Percentiles rank a stretch among this genome's conserved stretches.
Evolutionary conservation across 2,797 vertebrate species (phyloP).

Genomic region (Danio choprae): DNA sequence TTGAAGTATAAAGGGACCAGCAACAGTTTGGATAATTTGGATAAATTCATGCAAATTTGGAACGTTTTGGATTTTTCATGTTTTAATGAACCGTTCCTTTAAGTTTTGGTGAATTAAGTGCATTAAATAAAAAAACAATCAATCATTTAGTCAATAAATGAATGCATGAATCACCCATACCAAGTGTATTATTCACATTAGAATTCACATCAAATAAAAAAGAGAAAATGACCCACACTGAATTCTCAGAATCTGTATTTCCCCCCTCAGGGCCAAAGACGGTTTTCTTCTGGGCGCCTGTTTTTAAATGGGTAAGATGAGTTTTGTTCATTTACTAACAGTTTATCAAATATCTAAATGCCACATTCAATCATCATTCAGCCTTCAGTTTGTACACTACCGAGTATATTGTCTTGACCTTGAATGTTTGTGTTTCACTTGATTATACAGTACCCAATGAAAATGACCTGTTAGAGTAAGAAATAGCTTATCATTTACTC

Average conservation of each 20-base stretch:
- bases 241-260: not conserved
- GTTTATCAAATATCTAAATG: not conserved
- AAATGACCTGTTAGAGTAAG: not conserved
- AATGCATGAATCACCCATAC: not conserved
- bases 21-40: no score
- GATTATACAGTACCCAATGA: not conserved
- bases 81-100: no score
- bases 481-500: not conserved
- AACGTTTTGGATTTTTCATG: no score
- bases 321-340: not conserved
- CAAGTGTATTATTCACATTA: not conserved
- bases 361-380: not conserved
- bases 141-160: no score
- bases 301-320: slow-evolving; percentile 89
- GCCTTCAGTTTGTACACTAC: not conserved
- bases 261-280: slow-evolving; percentile 81
- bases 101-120: not conserved
- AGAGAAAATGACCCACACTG: no score
- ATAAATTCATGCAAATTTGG: no score
- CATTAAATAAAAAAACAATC: not conserved
- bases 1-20: no score
- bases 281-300: slow-evolving; percentile 90
- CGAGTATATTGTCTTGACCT: not conserved
- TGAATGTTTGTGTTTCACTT: slow-evolving; percentile 15
- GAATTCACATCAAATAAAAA: not conserved